Evolutionary conservation across 1,140 invertebrate genomes (phyloP).

Genomic region (Gonioctena quinquepunctata): DNA sequence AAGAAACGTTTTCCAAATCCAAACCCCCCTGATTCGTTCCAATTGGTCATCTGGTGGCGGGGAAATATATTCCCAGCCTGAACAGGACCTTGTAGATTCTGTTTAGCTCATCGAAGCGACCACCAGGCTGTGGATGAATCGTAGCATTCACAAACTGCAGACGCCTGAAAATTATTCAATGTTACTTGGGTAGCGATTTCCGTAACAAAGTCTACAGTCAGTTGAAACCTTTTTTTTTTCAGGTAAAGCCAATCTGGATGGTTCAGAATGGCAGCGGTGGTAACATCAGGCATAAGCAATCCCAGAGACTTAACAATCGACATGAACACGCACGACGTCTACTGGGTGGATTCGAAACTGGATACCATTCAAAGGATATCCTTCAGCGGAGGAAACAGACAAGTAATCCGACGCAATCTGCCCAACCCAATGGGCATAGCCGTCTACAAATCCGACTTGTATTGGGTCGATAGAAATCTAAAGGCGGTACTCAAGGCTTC

Average conservation of each 20-base stretch:
- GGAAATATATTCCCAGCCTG: too few species aligned
- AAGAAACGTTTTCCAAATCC: too few species aligned
- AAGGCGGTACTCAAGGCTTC: conserved; percentile 85
- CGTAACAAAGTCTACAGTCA: too few species aligned
- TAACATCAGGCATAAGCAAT: conserved; percentile 87
- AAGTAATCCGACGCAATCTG: conserved; percentile 83
- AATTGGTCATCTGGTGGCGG: too few species aligned
- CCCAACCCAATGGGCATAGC: conserved; percentile 96
- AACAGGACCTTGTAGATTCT: too few species aligned
- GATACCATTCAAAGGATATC: conserved; percentile 91
- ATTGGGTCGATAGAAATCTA: conserved; percentile 95
- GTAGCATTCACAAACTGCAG: too few species aligned
- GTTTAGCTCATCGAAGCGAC: too few species aligned
- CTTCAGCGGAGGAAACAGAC: conserved; percentile 76
- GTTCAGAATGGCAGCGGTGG: conserved; percentile 83
- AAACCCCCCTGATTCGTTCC: too few species aligned
- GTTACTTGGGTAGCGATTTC: too few species aligned
- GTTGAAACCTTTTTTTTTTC: too few species aligned
- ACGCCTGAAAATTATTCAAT: too few species aligned
- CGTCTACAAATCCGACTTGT: conserved; percentile 81
- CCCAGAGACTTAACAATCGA: conserved; percentile 94
- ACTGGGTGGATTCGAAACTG: conserved; percentile 94
- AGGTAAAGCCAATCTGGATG: conserved; percentile 81
- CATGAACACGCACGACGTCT: conserved; percentile 91
- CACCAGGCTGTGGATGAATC: too few species aligned